Conservation (phyloP, 2,113 vertebrate species). For the Bos taurus region ARS-UCD2.0 NC_037342.1:73226001-73226500, state of each 20-base stretch:
- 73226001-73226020: too few species aligned
- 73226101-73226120: background rate
- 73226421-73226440: background rate
- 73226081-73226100: background rate
- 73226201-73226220: background rate
- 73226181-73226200: background rate
- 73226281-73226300: background rate
- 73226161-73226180: background rate
- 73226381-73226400: background rate
- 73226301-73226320: background rate
- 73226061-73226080: background rate
- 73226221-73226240: background rate
- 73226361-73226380: background rate
- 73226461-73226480: background rate
- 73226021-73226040: background rate
- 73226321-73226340: background rate
- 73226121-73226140: background rate
- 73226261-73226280: background rate
- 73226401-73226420: background rate
- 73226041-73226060: accelerated
- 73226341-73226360: background rate
- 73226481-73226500: background rate
- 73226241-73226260: background rate
- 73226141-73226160: background rate
- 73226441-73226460: background rate